phyloP scores from a whole-genome alignment of 2,797 vertebrate genomes.

The Lacerta bilineata region DNA sequence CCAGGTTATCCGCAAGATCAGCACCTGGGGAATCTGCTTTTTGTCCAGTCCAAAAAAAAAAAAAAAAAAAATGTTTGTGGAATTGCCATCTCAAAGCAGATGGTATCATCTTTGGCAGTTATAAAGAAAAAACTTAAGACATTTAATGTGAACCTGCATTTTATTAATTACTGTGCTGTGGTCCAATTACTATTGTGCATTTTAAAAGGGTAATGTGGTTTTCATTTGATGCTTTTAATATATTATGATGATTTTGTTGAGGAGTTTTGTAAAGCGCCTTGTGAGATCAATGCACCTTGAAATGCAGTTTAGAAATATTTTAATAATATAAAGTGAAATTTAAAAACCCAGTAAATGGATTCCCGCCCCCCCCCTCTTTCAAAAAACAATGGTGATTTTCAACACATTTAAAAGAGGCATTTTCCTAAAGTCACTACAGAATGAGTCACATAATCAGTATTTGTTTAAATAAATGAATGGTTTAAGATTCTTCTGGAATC shows the following conservation, averaged over 20 bases:
- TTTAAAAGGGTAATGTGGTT: neutral
- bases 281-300: neutral
- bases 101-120: no score
- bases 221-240: neutral
- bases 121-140: neutral
- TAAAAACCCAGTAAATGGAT: constrained; percentile 58
- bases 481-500: constrained; percentile 66
- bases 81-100: no score
- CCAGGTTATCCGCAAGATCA: no score
- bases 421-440: constrained; percentile 70
- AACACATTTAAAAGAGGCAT: constrained; percentile 65
- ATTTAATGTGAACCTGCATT: neutral
- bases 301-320: neutral
- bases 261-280: neutral
- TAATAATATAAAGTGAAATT: neutral
- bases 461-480: constrained; percentile 67
- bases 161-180: neutral
- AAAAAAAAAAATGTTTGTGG: no score
- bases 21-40: no score
- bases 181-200: neutral
- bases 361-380: constrained; percentile 47
- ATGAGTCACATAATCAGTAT: constrained; percentile 44
- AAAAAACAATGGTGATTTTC: constrained; percentile 65
- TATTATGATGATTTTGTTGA: neutral
- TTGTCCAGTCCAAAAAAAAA: no score